Percentiles rank a stretch among this genome's conserved stretches.
Evolutionary conservation across 2,888 invertebrate species (phyloP).

Genomic region (Scotopteryx bipunctaria): DNA sequence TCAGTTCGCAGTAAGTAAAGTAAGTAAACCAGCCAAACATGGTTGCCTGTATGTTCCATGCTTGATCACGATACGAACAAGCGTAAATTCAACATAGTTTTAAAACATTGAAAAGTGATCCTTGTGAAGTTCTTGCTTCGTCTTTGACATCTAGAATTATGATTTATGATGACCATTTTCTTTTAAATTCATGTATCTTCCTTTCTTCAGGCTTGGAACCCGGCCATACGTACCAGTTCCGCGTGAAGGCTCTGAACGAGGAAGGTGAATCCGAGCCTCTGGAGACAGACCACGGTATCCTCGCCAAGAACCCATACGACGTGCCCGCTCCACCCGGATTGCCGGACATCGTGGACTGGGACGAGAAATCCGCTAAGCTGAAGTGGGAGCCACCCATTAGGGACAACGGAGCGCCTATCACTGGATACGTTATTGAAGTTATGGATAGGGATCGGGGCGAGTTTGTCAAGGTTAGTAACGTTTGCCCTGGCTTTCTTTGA

Average conservation of each 20-base stretch:
- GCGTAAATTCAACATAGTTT: no score
- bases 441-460: conserved; percentile 94
- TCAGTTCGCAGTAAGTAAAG: no score
- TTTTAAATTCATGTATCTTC: not conserved
- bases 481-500: no score
- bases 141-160: no score
- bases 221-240: conserved; percentile 98
- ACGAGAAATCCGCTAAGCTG: conserved; percentile 94
- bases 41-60: no score
- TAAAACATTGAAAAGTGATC: no score
- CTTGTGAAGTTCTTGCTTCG: no score
- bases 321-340: conserved; percentile 94
- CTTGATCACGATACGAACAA: no score
- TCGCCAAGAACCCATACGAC: conserved; percentile 99
- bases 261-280: conserved; percentile 98
- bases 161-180: no score
- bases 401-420: conserved; percentile 97
- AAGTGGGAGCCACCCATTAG: conserved; percentile 96
- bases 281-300: conserved; percentile 92
- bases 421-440: conserved; percentile 95
- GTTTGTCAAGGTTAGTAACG: conserved; percentile 86
- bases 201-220: conserved; percentile 91
- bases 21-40: no score
- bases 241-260: conserved; percentile 98
- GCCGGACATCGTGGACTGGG: conserved; percentile 95